Conservation (phyloP, 2,888 invertebrate species). For the Drosophila maculinotata region DNA sequence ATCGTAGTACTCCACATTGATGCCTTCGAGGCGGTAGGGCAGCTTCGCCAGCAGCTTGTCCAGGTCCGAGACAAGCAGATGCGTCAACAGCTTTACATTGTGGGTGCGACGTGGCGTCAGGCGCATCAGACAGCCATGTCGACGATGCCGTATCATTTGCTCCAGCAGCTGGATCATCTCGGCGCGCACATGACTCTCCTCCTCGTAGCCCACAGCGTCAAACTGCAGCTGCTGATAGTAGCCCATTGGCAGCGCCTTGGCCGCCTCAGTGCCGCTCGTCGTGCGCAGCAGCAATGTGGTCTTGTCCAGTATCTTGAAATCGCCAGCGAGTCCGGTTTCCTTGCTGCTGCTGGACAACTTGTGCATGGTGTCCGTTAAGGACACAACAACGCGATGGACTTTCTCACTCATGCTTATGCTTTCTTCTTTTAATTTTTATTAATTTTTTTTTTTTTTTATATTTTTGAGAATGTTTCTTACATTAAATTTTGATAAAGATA, state of each 20-base stretch:
- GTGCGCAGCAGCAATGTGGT: constrained; percentile 49
- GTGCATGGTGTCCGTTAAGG: constrained; percentile 50
- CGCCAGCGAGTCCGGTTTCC: constrained; percentile 31
- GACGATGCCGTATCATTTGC: constrained; percentile 54
- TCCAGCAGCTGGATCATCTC: constrained; percentile 53
- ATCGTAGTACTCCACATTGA: constrained; percentile 73
- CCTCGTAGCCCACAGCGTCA: constrained; percentile 72
- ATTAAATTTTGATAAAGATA: constrained; percentile 23
- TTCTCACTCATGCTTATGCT: constrained; percentile 39
- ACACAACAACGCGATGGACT: constrained; percentile 61
- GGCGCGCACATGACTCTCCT: constrained; percentile 53
- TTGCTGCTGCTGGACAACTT: constrained; percentile 17
- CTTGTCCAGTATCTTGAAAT: constrained; percentile 54
- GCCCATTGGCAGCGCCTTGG: constrained; percentile 3
- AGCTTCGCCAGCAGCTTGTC: constrained; percentile 56
- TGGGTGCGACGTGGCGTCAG: constrained; percentile 49
- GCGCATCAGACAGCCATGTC: constrained; percentile 61
- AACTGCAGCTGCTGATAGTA: constrained; percentile 65
- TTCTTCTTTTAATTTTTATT: neutral
- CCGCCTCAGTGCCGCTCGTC: neutral
- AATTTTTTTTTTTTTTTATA: neutral
- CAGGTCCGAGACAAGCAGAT: constrained; percentile 67
- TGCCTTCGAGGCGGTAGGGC: constrained; percentile 42
- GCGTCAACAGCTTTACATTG: constrained; percentile 61
- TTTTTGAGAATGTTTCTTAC: constrained; percentile 8